Evolutionary conservation across 2,113 vertebrate genomes (phyloP).

Genomic region (Rhinolophus sinicus): DNA sequence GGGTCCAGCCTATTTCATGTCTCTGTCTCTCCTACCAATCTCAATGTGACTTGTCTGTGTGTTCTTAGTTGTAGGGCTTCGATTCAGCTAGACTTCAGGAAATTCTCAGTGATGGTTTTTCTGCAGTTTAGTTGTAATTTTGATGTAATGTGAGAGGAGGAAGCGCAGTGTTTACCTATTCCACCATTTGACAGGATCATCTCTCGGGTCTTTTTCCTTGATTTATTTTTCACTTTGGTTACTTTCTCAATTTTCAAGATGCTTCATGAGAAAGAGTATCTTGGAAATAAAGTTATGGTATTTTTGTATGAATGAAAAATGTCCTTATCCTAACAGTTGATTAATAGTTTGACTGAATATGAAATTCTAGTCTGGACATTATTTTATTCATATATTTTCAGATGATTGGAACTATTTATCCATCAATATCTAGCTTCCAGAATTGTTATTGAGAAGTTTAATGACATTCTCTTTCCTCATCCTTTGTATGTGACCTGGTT

Average conservation of each 20-base stretch:
- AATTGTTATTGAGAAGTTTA: neutral
- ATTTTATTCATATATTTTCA: slow-evolving; percentile 1
- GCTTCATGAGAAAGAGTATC: neutral
- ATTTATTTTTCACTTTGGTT: neutral
- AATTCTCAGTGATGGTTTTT: no score
- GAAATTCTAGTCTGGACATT: neutral
- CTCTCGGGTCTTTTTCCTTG: neutral
- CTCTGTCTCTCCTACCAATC: no score
- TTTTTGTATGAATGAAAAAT: neutral
- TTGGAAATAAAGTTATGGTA: neutral
- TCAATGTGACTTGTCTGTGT: no score
- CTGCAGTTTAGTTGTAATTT: no score
- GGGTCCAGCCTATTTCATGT: no score
- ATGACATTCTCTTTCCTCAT: neutral
- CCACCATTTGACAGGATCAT: no score
- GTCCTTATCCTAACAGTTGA: neutral
- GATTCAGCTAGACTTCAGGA: no score
- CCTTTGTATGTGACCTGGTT: neutral
- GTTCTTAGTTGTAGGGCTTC: no score
- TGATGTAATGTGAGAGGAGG: no score
- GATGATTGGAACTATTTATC: neutral
- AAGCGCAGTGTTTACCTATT: no score
- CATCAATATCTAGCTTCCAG: neutral
- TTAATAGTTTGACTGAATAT: neutral
- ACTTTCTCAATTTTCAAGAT: neutral